phyloP scores from a whole-genome alignment of 2,113 vertebrate species.

The Pseudopodoces humilis region DNA sequence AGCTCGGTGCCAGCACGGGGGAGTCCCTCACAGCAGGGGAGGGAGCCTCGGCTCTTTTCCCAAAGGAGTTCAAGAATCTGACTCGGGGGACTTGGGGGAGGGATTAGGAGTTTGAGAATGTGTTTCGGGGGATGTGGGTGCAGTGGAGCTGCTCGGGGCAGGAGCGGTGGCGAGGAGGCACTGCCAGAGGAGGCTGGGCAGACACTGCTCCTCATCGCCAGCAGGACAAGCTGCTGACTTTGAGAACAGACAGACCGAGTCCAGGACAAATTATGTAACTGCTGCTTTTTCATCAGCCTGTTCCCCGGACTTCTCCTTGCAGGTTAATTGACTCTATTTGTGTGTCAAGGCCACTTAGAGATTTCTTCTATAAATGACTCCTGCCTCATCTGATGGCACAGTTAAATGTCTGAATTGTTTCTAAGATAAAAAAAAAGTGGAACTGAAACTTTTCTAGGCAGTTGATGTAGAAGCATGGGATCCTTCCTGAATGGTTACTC shows the following conservation, averaged over 20 bases:
- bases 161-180: fast-evolving
- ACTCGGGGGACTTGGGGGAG: fast-evolving
- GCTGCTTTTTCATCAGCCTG: neutral
- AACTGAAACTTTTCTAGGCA: neutral
- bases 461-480: neutral
- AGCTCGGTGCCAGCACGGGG: fast-evolving
- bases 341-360: conserved; percentile 8
- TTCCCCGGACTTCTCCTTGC: neutral
- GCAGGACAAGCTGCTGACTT: neutral
- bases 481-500: neutral
- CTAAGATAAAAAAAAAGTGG: neutral
- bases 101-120: neutral
- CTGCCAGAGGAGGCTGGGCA: neutral
- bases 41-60: fast-evolving
- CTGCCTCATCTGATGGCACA: neutral
- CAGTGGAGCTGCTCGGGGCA: fast-evolving
- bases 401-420: neutral
- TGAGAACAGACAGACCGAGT: neutral
- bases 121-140: neutral
- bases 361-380: conserved; percentile 27
- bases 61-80: neutral
- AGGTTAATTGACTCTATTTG: conserved; percentile 50
- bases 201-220: neutral
- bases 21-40: neutral
- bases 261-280: neutral